Evolutionary conservation across 2,888 invertebrate genomes (phyloP), one percentile per base, ranked within the genome.

Genomic region (Ellobium chinense): DNA sequence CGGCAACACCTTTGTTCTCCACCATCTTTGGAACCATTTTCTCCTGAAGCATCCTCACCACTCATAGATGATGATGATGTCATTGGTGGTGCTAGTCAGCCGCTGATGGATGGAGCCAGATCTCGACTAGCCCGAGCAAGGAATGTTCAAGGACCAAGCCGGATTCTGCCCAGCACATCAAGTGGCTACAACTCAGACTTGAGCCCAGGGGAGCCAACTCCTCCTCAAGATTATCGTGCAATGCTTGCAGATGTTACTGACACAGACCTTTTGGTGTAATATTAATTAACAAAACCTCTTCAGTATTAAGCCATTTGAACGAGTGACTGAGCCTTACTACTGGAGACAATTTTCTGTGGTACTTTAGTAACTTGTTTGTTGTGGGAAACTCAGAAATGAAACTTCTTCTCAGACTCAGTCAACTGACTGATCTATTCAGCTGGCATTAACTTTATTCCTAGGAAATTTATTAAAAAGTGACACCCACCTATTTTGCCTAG

Each of bases 211-310:
- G 80, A 73, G 34, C 46, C 68, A 12, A 58, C 74, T 18, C 87
- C 86, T 9, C 90, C 90, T 5, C 90, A 89, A 5, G 89, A 88
- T 36, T 90, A 91, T 80, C 84, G 88, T 12, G 85, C 87, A 21
- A 88, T 89, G 36, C 85, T 90, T 85, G 88, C 89, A 76, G 87
- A 88, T 65, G 82, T 76, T 9, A 80, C 65, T 5, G 79, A 79
- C 29, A 60, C 65, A 18, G 82, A 83, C 31, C 70, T 78, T n/a
- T 54, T 69, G 1, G 82, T 83, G 5, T 83, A 80, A 60, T 12
- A 65, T n/a, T n/a, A n/a, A n/a, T n/a, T n/a, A n/a, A n/a, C n/a
- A n/a, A n/a, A n/a, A n/a, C n/a, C n/a, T n/a, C n/a, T n/a, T n/a
- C n/a, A n/a, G n/a, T n/a, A n/a, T n/a, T n/a, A n/a, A n/a, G n/a